Percentiles rank a stretch among this genome's conserved stretches.
Evolutionary conservation across 2,888 invertebrate species (phyloP).

Genomic region (Galerucella calmariensis): DNA sequence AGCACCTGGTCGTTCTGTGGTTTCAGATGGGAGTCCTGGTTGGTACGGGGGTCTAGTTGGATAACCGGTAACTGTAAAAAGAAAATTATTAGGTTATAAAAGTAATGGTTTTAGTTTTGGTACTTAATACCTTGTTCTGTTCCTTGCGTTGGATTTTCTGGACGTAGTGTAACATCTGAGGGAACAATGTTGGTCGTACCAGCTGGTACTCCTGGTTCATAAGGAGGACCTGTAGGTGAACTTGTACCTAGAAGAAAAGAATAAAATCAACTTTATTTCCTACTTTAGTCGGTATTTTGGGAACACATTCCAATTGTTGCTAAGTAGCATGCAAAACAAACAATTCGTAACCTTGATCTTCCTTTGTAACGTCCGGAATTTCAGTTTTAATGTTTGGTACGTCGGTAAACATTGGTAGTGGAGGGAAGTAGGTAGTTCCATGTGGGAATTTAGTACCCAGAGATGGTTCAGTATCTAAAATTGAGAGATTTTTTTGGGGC

Average conservation of each 20-base stretch:
- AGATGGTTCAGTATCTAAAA: background rate
- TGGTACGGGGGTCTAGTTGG: slow-evolving; percentile 33
- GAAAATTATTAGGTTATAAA: background rate
- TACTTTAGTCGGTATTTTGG: background rate
- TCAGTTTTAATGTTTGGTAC: background rate
- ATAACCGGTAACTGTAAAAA: slow-evolving; percentile 36
- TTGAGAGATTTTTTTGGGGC: background rate
- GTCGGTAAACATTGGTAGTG: background rate
- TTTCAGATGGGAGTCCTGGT: slow-evolving; percentile 3
- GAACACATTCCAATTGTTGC: too few species aligned
- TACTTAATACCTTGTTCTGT: slow-evolving; percentile 8
- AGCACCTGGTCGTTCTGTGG: slow-evolving; percentile 37
- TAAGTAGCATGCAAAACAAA: background rate
- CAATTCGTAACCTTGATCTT: background rate
- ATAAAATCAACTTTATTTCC: background rate
- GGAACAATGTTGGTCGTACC: background rate
- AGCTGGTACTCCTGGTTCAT: background rate
- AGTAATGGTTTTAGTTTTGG: background rate
- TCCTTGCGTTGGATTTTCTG: background rate
- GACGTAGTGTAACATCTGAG: background rate
- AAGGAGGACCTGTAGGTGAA: background rate
- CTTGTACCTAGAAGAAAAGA: background rate
- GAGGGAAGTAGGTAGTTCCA: background rate
- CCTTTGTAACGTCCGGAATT: background rate
- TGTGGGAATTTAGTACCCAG: background rate